A percentile compares a stretch with the other conserved stretches of the same genome.
These are phyloP conservation scores for Mesoclemmys tuberculata DNA, from an alignment of 2,113 vertebrate genomes.

Conservation along the genomic window DNA sequence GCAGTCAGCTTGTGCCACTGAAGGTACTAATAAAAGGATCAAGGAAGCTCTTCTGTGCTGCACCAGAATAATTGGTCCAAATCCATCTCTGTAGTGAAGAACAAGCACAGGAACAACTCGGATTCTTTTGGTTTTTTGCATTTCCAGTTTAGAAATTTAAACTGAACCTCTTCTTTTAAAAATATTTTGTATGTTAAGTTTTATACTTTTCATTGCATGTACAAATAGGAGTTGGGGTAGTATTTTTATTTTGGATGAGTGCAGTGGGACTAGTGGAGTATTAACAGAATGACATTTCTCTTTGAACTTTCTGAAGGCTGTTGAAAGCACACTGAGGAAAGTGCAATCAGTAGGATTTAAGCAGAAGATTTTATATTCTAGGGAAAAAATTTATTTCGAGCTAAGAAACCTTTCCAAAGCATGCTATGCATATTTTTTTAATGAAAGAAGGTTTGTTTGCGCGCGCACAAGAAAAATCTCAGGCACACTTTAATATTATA, in stretches of 20 bases:
- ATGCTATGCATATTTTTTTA: constrained; percentile 55
- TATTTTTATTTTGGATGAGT: constrained; percentile 38
- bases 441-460: constrained; percentile 60
- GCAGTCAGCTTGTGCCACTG: constrained; percentile 8
- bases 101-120: constrained; percentile 12
- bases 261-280: constrained; percentile 23
- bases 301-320: constrained; percentile 46
- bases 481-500: constrained; percentile 69
- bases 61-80: not conserved
- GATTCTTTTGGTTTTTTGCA: constrained; percentile 8
- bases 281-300: constrained; percentile 49
- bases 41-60: not conserved
- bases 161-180: not conserved
- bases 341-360: constrained; percentile 65
- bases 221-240: constrained; percentile 10
- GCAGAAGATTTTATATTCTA: constrained; percentile 23
- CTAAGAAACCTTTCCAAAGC: constrained; percentile 53
- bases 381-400: constrained; percentile 29
- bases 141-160: constrained; percentile 50
- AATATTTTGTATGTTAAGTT: not conserved
- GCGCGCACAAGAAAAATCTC: constrained; percentile 65
- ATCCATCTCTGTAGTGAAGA: not conserved
- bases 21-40: not conserved
- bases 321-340: constrained; percentile 38
- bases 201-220: not conserved